Evolutionary conservation across 2,888 invertebrate species (phyloP).

Genomic region (Pristionchus mayeri): DNA sequence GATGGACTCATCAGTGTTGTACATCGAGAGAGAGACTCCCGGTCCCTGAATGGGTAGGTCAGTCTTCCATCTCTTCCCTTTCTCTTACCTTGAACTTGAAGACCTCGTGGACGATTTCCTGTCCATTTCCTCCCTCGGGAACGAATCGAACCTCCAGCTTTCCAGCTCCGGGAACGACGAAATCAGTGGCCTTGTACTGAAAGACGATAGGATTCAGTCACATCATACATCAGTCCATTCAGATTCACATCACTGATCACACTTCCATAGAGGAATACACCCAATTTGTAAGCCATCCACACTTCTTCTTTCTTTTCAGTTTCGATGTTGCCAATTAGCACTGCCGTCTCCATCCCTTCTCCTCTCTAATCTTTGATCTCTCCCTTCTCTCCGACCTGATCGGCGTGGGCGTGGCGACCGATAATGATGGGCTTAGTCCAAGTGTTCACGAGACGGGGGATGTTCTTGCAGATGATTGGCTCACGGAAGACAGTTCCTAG

Average conservation of each 20-base stretch:
- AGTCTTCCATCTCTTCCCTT: not conserved
- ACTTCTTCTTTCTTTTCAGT: not conserved
- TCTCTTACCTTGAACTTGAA: conserved; percentile 65
- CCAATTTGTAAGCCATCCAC: not conserved
- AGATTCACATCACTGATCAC: not conserved
- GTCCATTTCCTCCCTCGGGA: conserved; percentile 60
- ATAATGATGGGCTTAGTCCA: conserved; percentile 98
- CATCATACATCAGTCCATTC: not conserved
- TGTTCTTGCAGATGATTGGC: conserved; percentile 83
- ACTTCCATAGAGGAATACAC: not conserved
- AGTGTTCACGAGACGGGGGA: conserved; percentile 92
- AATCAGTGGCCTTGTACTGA: conserved; percentile 93
- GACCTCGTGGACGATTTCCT: conserved; percentile 58
- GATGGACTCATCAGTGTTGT: conserved; percentile 89
- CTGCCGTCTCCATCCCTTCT: not conserved
- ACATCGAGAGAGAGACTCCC: conserved; percentile 94
- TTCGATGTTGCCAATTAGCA: not conserved
- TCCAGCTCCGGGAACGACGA: conserved; percentile 92
- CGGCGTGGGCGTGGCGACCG: conserved; percentile 91
- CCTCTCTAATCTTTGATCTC: not conserved
- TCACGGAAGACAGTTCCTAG: conserved; percentile 76
- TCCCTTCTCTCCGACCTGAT: conserved; percentile 82
- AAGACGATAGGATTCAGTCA: conserved; percentile 48
- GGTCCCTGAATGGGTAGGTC: conserved; percentile 55
- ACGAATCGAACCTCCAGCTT: conserved; percentile 89